phyloP scores from a whole-genome alignment of 2,888 invertebrate genomes.

The Dynastes hyllus region DNA sequence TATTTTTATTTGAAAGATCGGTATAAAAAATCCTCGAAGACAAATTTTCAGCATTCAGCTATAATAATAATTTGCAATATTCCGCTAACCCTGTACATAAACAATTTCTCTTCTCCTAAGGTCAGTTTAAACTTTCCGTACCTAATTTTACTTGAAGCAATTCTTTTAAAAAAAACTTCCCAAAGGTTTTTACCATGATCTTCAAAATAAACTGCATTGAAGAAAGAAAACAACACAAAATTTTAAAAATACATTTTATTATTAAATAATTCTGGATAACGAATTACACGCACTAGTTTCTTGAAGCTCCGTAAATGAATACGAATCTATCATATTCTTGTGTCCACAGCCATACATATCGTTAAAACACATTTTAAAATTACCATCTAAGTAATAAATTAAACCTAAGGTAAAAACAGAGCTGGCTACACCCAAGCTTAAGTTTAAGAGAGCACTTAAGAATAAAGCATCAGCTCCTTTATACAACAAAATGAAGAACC shows the following conservation, averaged over 20 bases:
- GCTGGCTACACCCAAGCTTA: slow-evolving; percentile 37
- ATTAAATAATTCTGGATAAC: slow-evolving; percentile 16
- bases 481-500: slow-evolving; percentile 34
- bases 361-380: slow-evolving; percentile 34
- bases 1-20: too few species aligned
- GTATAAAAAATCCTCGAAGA: too few species aligned
- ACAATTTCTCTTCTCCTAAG: too few species aligned
- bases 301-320: slow-evolving; percentile 40
- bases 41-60: too few species aligned
- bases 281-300: slow-evolving; percentile 33
- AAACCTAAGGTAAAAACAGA: slow-evolving; percentile 29
- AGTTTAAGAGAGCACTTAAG: slow-evolving; percentile 35
- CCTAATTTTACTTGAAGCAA: too few species aligned
- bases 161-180: too few species aligned
- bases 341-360: slow-evolving; percentile 41
- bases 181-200: too few species aligned
- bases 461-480: slow-evolving; percentile 36
- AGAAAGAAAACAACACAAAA: background rate
- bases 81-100: too few species aligned
- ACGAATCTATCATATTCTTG: slow-evolving; percentile 8
- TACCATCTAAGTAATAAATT: slow-evolving; percentile 40
- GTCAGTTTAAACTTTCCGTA: too few species aligned
- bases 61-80: too few species aligned
- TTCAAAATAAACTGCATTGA: too few species aligned
- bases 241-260: background rate